Evolutionary conservation across 1,140 invertebrate species (phyloP).

Genomic region (Notospermus geniculatus): DNA sequence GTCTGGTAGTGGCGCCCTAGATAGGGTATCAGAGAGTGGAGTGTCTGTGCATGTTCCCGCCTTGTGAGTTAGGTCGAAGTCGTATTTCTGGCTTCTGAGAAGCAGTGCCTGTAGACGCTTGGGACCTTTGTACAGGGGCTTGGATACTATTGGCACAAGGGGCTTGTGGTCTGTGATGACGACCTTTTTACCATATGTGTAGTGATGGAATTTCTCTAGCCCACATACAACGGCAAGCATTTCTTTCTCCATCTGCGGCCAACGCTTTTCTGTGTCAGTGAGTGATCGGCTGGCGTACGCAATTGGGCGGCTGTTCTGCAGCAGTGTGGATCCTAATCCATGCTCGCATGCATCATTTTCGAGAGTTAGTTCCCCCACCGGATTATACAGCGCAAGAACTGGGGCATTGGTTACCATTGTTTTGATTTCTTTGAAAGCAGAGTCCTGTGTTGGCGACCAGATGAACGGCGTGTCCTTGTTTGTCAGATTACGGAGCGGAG

Average conservation of each 20-base stretch:
- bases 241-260: constrained; percentile 58
- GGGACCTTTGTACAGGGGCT: constrained; percentile 33
- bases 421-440: neutral
- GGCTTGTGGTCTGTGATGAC: constrained; percentile 49
- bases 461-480: constrained; percentile 19
- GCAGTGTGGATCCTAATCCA: constrained; percentile 51
- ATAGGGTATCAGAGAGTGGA: neutral
- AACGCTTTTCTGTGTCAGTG: constrained; percentile 43
- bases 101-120: constrained; percentile 53
- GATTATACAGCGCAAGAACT: constrained; percentile 17
- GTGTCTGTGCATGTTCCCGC: neutral
- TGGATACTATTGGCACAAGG: constrained; percentile 50
- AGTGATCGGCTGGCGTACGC: constrained; percentile 48
- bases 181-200: constrained; percentile 46
- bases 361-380: constrained; percentile 17
- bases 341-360: constrained; percentile 47
- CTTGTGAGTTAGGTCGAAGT: constrained; percentile 49
- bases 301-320: constrained; percentile 52
- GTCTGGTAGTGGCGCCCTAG: neutral
- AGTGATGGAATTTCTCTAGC: constrained; percentile 50
- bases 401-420: neutral
- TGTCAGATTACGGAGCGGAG: constrained; percentile 18
- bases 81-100: constrained; percentile 49
- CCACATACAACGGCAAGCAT: constrained; percentile 46
- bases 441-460: constrained; percentile 15